Base-by-base conservation (phyloP, 2,113 vertebrate genomes). In the Rousettus leschenaultii region DNA sequence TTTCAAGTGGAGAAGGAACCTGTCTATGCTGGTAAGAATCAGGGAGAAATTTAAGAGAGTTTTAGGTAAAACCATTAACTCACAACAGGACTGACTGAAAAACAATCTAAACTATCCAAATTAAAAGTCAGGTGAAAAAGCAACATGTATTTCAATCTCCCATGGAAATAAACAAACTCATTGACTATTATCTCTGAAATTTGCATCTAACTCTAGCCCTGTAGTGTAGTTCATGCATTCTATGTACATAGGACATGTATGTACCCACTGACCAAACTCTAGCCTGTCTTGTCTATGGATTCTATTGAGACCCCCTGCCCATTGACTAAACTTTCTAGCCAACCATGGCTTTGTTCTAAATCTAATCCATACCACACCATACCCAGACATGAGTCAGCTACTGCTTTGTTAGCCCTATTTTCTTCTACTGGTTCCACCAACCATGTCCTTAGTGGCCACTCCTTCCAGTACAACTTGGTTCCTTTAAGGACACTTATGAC, bases 401-500 rank as follows among this genome's bases (percentile, higher is more conserved):
- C 33, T 9, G 22, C 45, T 92, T 84, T 88, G 11, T 78, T 77
- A 53, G 48, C 4, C 38, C 26, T 82, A 2, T 75, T 96, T 89
- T 26, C 48, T 82, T 84, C 74, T 92, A 28, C 26, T 70, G 65
- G n/a, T 35, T 16, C 90, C 51, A 77, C 45, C 55, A 83, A 57
- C 33, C 59, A 28, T 91, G 24, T 70, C 93, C 86, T 68, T 75
- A 88, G 38, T 51, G 38, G 55, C 43, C 19, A 30, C 43, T 91
- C 63, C 38, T 89, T 91, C 55, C 83, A 89, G 28, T 30, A 75
- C 63, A 90, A 68, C 1, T 21, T 59, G 63, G 84, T 89, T 96
- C 95, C 48, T 95, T 84, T 96, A 63, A 86, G 91, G 93, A 95
- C 82, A 84, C 68, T 74, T 95, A 21, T 75, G 38, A 3, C 38